A percentile compares a stretch with the other conserved stretches of the same genome.
phyloP scores from a whole-genome alignment of 1,140 invertebrate species.

The Drosophila leontia region DNA sequence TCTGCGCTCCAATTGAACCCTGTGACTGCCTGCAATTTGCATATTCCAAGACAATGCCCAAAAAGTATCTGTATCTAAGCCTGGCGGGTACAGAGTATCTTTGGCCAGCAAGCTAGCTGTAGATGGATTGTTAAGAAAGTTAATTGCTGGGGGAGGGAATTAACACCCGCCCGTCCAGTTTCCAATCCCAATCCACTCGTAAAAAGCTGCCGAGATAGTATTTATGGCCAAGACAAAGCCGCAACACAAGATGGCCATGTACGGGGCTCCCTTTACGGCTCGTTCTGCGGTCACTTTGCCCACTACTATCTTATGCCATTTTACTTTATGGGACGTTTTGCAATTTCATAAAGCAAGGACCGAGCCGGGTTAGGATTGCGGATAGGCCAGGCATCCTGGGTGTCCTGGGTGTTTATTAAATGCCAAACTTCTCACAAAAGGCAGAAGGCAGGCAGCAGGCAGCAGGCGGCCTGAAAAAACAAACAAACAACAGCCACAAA shows the following conservation, averaged over 20 bases:
- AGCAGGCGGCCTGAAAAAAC: conserved; percentile 57
- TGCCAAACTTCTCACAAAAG: conserved; percentile 66
- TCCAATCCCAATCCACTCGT: conserved; percentile 16
- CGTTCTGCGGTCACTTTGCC: conserved; percentile 45
- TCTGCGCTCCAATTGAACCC: conserved; percentile 51
- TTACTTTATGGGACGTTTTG: conserved; percentile 54
- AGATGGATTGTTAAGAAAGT: conserved; percentile 35
- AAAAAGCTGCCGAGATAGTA: conserved; percentile 52
- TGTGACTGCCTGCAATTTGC: conserved; percentile 63
- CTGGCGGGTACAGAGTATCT: background rate
- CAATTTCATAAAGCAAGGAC: conserved; percentile 42
- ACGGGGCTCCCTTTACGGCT: conserved; percentile 36
- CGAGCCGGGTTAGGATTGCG: background rate
- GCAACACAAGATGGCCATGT: conserved; percentile 55
- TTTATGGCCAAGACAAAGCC: conserved; percentile 65
- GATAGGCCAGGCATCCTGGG: conserved; percentile 32
- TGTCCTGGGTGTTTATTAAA: conserved; percentile 68
- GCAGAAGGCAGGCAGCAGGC: conserved; percentile 11
- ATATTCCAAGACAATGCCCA: conserved; percentile 69
- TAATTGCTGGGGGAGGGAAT: conserved; percentile 68
- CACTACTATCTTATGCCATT: conserved; percentile 45
- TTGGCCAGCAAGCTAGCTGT: background rate
- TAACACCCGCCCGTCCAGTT: conserved; percentile 62
- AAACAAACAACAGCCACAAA: conserved; percentile 42
- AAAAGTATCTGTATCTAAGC: conserved; percentile 9